These are phyloP conservation scores for Prunella strophiata DNA, from an alignment of 2,797 vertebrate genomes.

Conservation along the genomic window DNA sequence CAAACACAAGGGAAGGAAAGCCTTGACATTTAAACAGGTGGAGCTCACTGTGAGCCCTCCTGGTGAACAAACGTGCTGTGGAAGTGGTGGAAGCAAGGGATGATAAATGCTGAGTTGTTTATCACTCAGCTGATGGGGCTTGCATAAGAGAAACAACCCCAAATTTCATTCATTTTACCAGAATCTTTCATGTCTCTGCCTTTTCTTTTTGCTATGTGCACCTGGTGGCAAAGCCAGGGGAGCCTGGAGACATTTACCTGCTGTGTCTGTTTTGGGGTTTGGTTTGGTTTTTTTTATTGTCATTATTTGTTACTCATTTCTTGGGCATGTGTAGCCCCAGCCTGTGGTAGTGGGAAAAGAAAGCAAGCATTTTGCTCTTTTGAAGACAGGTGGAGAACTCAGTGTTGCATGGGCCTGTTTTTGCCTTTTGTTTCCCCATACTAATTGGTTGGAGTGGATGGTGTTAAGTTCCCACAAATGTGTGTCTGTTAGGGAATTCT, in stretches of 20 bases:
- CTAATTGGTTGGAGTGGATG: conserved; percentile 37
- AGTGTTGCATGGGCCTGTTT: neutral
- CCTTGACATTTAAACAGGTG: conserved; percentile 34
- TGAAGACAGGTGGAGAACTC: neutral
- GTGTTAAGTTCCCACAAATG: conserved; percentile 37
- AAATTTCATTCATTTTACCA: neutral
- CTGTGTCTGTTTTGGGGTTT: neutral
- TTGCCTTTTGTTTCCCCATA: conserved; percentile 30
- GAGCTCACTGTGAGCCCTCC: conserved; percentile 8
- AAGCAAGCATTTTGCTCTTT: neutral
- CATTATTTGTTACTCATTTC: conserved; percentile 51
- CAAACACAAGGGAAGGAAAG: neutral
- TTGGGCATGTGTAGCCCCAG: neutral
- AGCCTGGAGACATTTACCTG: neutral
- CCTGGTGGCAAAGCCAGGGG: conserved; percentile 34
- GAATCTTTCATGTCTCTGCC: conserved; percentile 9
- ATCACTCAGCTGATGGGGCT: neutral
- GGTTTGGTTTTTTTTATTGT: neutral
- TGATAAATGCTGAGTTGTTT: neutral
- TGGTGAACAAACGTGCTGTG: conserved; percentile 34
- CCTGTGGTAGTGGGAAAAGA: neutral
- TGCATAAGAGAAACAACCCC: neutral
- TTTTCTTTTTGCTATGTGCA: conserved; percentile 38
- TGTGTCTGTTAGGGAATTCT: conserved; percentile 41
- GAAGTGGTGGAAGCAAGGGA: conserved; percentile 19